Base-by-base conservation (phyloP, 2,113 vertebrate species). In the Typhlomys cinereus region DNA sequence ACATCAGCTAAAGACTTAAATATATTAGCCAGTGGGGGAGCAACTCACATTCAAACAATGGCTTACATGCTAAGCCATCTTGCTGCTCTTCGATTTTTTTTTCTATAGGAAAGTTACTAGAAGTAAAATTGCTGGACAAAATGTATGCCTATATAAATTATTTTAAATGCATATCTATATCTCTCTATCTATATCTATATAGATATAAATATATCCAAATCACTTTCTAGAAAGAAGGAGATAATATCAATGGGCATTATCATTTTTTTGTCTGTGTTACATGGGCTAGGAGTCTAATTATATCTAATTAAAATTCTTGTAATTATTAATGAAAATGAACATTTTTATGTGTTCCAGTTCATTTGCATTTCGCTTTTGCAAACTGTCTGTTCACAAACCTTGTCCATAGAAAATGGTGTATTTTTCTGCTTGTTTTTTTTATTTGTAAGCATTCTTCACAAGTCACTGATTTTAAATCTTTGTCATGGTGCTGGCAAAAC, bases 391-490 rank as follows among this genome's bases (percentile, higher is more conserved):
- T 90, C 46, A 64, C 36, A 83, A 64, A 44, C 48, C 15, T 93
- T 79, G 75, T 64, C 39, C 46, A 64, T 69, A 71, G 74, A 64
- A 94, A 85, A 81, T 92, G 17, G 5, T 76, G 6, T 93, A 57
- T 83, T 80, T 89, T 81, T 76, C 27, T 85, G 21, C 85, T 78
- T 94, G 20, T 91, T 89, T 91, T 89, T 89, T 91, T 93, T 48
- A 81, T 81, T 95, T 95, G 31, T 23, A 82, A 61, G 67, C 57
- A 57, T 50, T 59, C 15, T 89, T 70, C 84, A 52, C 10, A 57
- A 70, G 66, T 74, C 52, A 82, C 4, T 70, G 61, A 59, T 86
- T 54, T 66, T 79, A 89, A 92, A 17, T 52, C 34, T 75, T 44
- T 59, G 15, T 83, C 18, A 48, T 57, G n/a, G n/a, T n/a, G n/a